Conservation (phyloP, 1,140 invertebrate genomes). For the Oedothorax gibbosus region DNA sequence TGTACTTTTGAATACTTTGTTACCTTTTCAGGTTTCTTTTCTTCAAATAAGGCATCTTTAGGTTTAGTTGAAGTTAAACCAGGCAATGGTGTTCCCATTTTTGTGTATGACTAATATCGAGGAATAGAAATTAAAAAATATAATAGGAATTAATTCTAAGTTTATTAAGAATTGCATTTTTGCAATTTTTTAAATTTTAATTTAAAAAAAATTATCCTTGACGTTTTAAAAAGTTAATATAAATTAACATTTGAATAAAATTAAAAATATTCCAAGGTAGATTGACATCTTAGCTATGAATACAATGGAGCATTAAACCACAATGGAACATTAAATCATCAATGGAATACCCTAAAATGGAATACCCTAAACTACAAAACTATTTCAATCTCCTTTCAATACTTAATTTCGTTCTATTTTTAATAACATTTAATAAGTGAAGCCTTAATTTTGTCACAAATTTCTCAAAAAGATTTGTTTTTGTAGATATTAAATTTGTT, state of each 20-base stretch:
- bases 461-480: too few relatives aligned
- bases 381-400: neutral
- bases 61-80: conserved; percentile 9
- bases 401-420: too few relatives aligned
- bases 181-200: too few relatives aligned
- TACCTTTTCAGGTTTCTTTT: neutral
- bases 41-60: conserved; percentile 6
- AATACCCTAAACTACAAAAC: neutral
- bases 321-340: neutral
- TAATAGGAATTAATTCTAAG: neutral
- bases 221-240: too few relatives aligned
- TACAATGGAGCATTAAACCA: too few relatives aligned
- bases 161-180: too few relatives aligned
- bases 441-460: too few relatives aligned
- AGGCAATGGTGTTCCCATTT: conserved; percentile 26
- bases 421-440: too few relatives aligned
- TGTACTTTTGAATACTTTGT: neutral
- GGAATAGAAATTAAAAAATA: neutral
- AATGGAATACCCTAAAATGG: neutral
- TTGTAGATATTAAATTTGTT: neutral
- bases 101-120: conserved; percentile 10
- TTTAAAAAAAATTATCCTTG: too few relatives aligned
- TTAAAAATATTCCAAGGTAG: too few relatives aligned
- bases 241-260: too few relatives aligned
- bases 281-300: too few relatives aligned